Base-by-base conservation (phyloP, 2,113 vertebrate species). In the Chitala chitala region DNA sequence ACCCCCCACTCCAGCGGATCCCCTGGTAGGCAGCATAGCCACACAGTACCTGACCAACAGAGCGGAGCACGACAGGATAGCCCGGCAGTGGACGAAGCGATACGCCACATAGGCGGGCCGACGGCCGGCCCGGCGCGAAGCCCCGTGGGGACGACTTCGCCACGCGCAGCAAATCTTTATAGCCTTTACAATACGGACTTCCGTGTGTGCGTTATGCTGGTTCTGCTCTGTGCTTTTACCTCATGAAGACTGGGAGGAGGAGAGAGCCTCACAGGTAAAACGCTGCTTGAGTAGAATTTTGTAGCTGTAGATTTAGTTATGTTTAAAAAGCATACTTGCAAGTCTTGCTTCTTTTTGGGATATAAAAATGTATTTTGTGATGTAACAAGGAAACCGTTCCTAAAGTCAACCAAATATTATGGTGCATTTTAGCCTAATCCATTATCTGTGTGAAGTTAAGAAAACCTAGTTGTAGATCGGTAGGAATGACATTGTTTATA, bases 351-450 rank as follows among this genome's bases (percentile, higher is more conserved):
- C 93, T 95, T 69, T 51, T 95, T 94, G 93, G 93, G 93, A 95
- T 95, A 94, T 94, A 92, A 94, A 94, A 92, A 93, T 92, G 93
- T 95, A 95, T 94, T 94, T 94, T 95, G 94, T 95, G 93, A 94
- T 94, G 92, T 94, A 94, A 89, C 93, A 92, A 95, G 93, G 92
- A 94, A 93, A 92, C 89, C 90, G 93, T 93, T 95, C 92, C 93
- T 94, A 88, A 94, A 92, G 92, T 94, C 92, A 93, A 94, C 93
- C 94, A 94, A 94, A 94, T 95, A 95, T 94, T 93, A 93, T 93
- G 94, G 92, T 95, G 91, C 92, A 94, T 94, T 94, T 94, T 95
- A 95, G 92, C 92, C 93, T 92, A 91, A 92, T 93, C 92, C 94
- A 93, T 95, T 94, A 94, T 94, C 91, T 95, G 93, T 95, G 93